Percentiles rank a stretch among this genome's conserved stretches.
These are phyloP conservation scores for Hippopotamyrus pictus DNA, from an alignment of 2,797 vertebrate species.

Conservation along the genomic window DNA sequence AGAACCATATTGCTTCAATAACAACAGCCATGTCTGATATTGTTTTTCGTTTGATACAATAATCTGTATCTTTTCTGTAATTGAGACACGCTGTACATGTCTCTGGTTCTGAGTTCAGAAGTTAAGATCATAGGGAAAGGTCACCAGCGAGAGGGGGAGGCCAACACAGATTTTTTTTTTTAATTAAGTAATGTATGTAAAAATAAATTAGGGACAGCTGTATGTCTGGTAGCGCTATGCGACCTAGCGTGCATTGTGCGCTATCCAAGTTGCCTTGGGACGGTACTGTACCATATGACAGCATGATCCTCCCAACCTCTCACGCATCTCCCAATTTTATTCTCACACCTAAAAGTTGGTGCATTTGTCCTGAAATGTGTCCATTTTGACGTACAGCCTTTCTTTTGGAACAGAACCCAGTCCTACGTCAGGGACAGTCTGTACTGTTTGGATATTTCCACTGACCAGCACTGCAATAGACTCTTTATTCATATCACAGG, in stretches of 20 bases:
- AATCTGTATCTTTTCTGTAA: neutral
- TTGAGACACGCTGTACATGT: neutral
- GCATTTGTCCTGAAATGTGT: neutral
- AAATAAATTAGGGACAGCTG: neutral
- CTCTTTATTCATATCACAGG: neutral
- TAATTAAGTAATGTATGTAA: neutral
- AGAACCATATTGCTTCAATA: neutral
- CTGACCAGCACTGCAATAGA: neutral
- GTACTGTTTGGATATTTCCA: neutral
- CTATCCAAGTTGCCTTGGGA: neutral
- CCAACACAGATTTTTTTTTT: neutral
- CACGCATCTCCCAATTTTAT: neutral
- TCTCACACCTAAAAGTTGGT: neutral
- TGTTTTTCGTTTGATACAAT: neutral
- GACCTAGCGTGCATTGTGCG: neutral
- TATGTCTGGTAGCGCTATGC: neutral
- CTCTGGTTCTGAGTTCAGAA: neutral
- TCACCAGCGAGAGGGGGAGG: neutral
- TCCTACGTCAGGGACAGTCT: neutral
- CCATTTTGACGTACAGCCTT: neutral
- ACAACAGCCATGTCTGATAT: neutral
- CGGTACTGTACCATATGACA: neutral
- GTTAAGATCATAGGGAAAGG: neutral
- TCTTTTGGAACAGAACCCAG: neutral
- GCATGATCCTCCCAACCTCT: neutral